Evolutionary conservation across 2,113 vertebrate species (phyloP).

Genomic region (Stegostoma tigrinum): DNA sequence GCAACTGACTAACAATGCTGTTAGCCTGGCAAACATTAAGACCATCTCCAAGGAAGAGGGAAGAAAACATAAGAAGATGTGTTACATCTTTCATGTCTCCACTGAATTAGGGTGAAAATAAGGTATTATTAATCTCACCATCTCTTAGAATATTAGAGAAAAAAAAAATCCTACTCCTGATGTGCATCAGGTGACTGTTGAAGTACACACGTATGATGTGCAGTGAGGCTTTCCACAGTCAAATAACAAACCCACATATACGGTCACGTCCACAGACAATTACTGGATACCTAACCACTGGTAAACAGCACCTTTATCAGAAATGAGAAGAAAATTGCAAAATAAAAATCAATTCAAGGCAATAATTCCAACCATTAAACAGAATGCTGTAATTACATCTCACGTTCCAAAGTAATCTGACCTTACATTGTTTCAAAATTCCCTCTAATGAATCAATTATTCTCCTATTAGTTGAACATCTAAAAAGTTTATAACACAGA

Average conservation of each 20-base stretch:
- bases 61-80: not conserved
- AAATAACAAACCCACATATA: not conserved
- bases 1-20: not conserved
- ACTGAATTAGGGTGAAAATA: not conserved
- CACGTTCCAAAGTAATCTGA: not conserved
- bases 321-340: too few species aligned
- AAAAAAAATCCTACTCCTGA: not conserved
- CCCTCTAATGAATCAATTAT: not conserved
- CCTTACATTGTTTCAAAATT: not conserved
- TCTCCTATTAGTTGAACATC: not conserved
- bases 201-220: not conserved
- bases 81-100: not conserved
- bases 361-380: not conserved
- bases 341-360: not conserved
- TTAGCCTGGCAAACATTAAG: not conserved
- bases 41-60: not conserved
- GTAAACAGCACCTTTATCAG: not conserved
- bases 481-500: not conserved
- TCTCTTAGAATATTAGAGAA: not conserved
- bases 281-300: not conserved
- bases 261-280: not conserved
- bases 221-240: not conserved
- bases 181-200: not conserved
- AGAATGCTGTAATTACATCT: not conserved
- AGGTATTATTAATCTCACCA: not conserved